phyloP scores from a whole-genome alignment of 2,113 vertebrate species.

The Cyprinodon tularosa region DNA sequence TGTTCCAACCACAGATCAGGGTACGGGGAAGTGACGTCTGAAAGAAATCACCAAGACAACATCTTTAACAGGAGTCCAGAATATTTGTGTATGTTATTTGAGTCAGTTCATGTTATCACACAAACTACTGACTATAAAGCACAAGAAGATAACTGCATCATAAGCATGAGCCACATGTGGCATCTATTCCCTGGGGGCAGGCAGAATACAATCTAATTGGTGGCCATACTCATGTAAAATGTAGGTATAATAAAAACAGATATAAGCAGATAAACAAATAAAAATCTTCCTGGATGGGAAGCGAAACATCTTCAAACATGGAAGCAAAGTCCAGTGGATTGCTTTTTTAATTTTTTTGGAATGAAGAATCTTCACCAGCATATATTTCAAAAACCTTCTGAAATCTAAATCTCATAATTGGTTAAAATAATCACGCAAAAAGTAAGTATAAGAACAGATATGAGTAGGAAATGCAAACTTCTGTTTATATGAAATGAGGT shows the following conservation, averaged over 20 bases:
- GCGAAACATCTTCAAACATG: no score
- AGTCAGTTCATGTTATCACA: constrained; percentile 49
- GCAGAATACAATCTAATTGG: no score
- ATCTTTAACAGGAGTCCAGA: constrained; percentile 52
- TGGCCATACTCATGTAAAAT: no score
- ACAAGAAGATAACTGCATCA: constrained; percentile 51
- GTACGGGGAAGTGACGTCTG: constrained; percentile 92
- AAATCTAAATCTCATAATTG: no score
- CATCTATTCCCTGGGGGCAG: neutral
- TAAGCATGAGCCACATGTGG: neutral
- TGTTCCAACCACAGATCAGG: constrained; percentile 95
- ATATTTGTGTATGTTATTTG: constrained; percentile 36
- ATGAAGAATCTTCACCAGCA: no score
- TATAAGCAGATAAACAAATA: neutral
- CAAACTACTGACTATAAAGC: constrained; percentile 55
- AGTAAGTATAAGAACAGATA: neutral
- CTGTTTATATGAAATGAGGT: neutral
- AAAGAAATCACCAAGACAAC: constrained; percentile 43
- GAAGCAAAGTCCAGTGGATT: no score
- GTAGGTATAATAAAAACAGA: no score
- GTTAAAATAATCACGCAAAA: no score
- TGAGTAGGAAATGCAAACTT: neutral
- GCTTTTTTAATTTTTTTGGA: no score
- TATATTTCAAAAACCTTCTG: no score
- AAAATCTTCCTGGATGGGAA: no score